These are phyloP conservation scores for Orius insidiosus DNA, from an alignment of 1,140 invertebrate genomes.

Conservation along the genomic window DNA sequence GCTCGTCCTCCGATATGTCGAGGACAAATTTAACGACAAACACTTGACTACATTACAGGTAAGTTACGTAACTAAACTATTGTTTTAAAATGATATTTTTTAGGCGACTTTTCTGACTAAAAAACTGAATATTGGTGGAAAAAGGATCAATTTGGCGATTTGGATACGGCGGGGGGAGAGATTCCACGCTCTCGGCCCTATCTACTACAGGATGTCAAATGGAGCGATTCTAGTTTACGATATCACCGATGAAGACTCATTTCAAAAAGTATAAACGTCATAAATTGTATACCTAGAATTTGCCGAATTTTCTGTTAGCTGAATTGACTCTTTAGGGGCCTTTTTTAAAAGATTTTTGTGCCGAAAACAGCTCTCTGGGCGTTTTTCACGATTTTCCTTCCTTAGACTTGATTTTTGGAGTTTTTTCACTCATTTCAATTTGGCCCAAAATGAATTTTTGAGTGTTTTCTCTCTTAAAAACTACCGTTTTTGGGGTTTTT, in stretches of 20 bases:
- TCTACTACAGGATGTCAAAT: conserved; percentile 95
- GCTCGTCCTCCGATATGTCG: conserved; percentile 81
- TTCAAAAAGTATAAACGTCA: conserved; percentile 76
- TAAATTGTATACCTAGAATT: background rate
- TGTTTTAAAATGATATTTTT: conserved; percentile 19
- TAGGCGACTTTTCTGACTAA: conserved; percentile 95
- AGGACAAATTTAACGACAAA: conserved; percentile 91
- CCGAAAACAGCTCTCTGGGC: too few relatives aligned
- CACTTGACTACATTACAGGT: conserved; percentile 87
- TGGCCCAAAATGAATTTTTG: too few relatives aligned
- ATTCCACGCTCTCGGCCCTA: conserved; percentile 92
- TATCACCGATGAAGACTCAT: conserved; percentile 94
- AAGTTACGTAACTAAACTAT: conserved; percentile 19
- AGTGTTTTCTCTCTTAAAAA: too few relatives aligned
- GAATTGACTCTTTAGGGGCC: too few relatives aligned
- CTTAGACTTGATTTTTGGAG: too few relatives aligned
- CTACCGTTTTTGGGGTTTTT: too few relatives aligned
- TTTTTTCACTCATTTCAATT: too few relatives aligned
- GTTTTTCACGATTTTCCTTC: too few relatives aligned
- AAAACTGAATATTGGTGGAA: conserved; percentile 80
- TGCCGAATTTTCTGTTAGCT: too few relatives aligned
- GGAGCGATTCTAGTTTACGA: conserved; percentile 97
- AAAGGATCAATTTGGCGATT: conserved; percentile 80
- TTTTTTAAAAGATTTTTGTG: too few relatives aligned
- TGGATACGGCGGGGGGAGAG: conserved; percentile 93